phyloP scores from a whole-genome alignment of 2,113 vertebrate species.

The Synodontis membranacea region DNA sequence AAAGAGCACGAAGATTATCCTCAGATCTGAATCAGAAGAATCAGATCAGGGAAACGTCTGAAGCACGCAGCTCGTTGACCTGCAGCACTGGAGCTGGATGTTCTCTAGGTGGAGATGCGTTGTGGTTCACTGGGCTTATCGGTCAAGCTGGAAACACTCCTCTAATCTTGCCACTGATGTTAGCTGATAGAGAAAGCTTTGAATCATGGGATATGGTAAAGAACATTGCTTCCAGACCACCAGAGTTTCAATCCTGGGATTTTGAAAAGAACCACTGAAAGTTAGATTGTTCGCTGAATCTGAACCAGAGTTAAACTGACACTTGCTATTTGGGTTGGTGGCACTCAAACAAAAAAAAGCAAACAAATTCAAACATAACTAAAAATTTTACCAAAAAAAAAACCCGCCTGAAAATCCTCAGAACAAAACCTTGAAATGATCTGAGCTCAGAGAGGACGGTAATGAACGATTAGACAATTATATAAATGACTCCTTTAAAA shows the following conservation, averaged over 20 bases:
- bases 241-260: background rate
- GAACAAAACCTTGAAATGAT: too few relatives aligned
- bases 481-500: background rate
- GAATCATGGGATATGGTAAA: background rate
- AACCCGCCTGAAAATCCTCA: too few relatives aligned
- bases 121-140: conserved; percentile 25
- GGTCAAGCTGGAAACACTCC: conserved; percentile 8
- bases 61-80: background rate
- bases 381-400: background rate
- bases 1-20: background rate
- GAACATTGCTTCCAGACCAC: conserved; percentile 5
- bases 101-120: background rate
- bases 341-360: background rate
- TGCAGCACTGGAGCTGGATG: background rate
- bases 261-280: background rate
- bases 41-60: background rate
- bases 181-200: conserved; percentile 2
- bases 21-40: background rate
- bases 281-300: background rate
- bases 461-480: background rate
- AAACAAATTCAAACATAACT: background rate
- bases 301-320: background rate
- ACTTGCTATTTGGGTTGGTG: background rate
- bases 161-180: conserved; percentile 13
- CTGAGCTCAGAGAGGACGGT: background rate